phyloP scores from a whole-genome alignment of 1,140 invertebrate species.

The Rhagoletis zephyria region DNA sequence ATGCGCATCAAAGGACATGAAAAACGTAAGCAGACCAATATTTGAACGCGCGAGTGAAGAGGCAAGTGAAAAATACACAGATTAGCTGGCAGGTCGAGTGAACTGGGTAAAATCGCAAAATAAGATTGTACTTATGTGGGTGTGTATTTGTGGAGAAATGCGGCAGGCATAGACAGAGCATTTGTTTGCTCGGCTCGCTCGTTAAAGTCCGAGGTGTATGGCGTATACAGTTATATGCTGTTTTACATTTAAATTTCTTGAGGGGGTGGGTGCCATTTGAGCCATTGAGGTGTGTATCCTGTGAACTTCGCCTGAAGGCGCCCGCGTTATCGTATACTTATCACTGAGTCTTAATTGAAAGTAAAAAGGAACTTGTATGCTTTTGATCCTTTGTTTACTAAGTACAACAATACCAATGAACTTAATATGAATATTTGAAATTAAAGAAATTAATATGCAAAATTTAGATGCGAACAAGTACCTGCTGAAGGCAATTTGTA shows the following conservation, averaged over 20 bases:
- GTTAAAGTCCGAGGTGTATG: background rate
- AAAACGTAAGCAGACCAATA: background rate
- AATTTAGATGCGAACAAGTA: too few species aligned
- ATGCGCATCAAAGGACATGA: slow-evolving; percentile 61
- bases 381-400: slow-evolving; percentile 73
- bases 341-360: background rate
- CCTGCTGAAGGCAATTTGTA: too few species aligned
- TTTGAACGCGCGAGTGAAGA: background rate
- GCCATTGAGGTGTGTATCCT: background rate
- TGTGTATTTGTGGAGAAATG: background rate
- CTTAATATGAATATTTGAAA: background rate
- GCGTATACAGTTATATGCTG: background rate
- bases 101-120: background rate
- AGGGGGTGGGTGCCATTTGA: background rate
- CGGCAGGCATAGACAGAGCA: background rate
- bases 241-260: background rate
- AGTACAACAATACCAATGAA: slow-evolving; percentile 61
- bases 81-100: background rate
- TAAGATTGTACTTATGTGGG: background rate
- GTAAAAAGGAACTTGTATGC: slow-evolving; percentile 70
- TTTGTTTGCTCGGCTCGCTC: background rate
- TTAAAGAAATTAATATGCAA: too few species aligned
- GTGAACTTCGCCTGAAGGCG: background rate
- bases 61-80: background rate
- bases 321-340: background rate